Percentiles rank a stretch among this genome's conserved stretches.
Evolutionary conservation across 2,797 vertebrate species (phyloP).

Genomic region (Kryptolebias ocellatus): DNA sequence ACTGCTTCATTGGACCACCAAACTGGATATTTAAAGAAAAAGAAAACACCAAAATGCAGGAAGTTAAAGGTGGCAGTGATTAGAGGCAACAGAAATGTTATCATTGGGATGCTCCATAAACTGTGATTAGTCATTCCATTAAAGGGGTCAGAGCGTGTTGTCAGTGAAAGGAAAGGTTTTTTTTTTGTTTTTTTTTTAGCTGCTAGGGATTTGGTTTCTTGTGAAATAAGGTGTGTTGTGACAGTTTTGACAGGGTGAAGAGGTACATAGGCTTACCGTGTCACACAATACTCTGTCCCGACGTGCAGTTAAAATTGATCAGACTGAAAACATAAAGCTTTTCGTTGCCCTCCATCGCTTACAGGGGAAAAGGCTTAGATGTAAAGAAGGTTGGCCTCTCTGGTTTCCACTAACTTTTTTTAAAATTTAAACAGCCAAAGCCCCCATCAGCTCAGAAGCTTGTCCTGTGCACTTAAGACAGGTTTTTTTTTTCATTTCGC

Average conservation of each 20-base stretch:
- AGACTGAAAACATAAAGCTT: slow-evolving; percentile 14
- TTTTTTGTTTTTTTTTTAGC: slow-evolving; percentile 5
- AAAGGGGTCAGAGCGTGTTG: slow-evolving; percentile 11
- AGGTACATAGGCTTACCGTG: neutral
- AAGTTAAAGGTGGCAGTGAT: slow-evolving; percentile 14
- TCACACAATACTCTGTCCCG: neutral
- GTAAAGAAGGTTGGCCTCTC: slow-evolving; percentile 11
- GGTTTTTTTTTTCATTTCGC: slow-evolving; percentile 46
- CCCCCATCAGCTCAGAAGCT: slow-evolving; percentile 14
- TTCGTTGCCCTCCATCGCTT: neutral
- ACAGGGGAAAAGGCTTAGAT: neutral
- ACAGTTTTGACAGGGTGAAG: slow-evolving; percentile 13
- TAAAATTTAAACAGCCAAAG: slow-evolving; percentile 28
- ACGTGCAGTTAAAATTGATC: slow-evolving; percentile 3
- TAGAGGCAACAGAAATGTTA: slow-evolving; percentile 11
- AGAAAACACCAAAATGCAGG: neutral
- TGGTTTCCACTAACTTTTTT: slow-evolving; percentile 19
- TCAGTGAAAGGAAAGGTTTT: slow-evolving; percentile 15
- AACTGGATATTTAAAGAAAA: slow-evolving; percentile 20
- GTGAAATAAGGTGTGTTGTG: neutral
- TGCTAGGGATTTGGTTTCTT: slow-evolving; percentile 13
- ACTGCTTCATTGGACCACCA: slow-evolving; percentile 3
- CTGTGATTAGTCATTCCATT: slow-evolving; percentile 14
- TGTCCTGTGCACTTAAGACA: slow-evolving; percentile 26
- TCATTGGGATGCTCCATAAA: slow-evolving; percentile 9